Evolutionary conservation across 2,888 invertebrate genomes (phyloP), one percentile per base, ranked within the genome.

Genomic region (Parnassius mnemosyne): DNA sequence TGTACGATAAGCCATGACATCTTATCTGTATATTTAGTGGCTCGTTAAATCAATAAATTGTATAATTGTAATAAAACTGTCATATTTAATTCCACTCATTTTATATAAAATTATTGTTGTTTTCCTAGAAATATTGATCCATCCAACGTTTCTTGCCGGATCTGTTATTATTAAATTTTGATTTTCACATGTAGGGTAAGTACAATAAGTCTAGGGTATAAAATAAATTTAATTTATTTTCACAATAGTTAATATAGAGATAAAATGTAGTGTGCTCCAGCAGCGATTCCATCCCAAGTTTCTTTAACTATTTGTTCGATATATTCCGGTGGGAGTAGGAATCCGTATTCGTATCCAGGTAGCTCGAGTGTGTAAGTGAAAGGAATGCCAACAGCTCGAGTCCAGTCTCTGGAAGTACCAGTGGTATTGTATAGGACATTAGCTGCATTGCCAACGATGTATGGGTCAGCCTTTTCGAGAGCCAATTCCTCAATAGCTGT

Each of bases 391-490:
- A 83, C 88, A 12, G 87, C 93, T 68, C 92, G 92, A 0, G 94
- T 93, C 92, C 94, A 95, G 79, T 95, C 95, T 66, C 94, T 93
- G 70, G 95, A 95, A 7, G 94, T 94, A 41, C 95, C 95, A 13
- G 93, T 88, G 0, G 94, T 93, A 63, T 83, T 89, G 76, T 94
- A 94, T 61, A 93, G 83, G 3, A 94, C 82, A 16, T 83, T 75
- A 0, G 93, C 92, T 0, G 93, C 93, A 67, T 91, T 93, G 41
- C 94, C 94, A 11, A 93, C 92, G 34, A 88, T 77, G 73, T 94
- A 94, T 2, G 66, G 74, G 0, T 77, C 74, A 41, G 88, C 84
- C 64, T 81, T 77, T 0, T 83, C 84, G 66, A 86, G 86, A 72
- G 84, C 89, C 65, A 88, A 74, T 1, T 70, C 65, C 51, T 87